Evolutionary conservation across 1,140 invertebrate species (phyloP).

Genomic region (Drosophila burlai): DNA sequence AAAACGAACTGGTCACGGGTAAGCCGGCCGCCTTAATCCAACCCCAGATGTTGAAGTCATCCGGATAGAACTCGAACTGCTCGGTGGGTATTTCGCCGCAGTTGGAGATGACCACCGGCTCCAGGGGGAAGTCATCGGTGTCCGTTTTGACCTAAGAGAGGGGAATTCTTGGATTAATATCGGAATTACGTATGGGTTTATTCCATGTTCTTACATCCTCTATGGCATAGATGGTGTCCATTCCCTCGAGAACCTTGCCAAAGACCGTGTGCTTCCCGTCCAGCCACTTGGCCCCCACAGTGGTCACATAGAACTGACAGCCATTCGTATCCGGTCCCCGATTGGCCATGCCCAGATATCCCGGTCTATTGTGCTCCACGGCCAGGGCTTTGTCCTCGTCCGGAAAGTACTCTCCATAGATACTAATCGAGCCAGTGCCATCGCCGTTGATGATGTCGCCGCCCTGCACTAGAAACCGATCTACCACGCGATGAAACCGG

Average conservation of each 20-base stretch:
- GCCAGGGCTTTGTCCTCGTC: constrained; percentile 95
- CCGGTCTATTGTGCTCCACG: constrained; percentile 94
- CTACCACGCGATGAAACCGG: constrained; percentile 93
- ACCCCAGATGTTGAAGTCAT: constrained; percentile 89
- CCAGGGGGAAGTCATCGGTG: constrained; percentile 89
- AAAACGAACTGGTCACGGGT: constrained; percentile 91
- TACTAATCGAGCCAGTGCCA: constrained; percentile 92
- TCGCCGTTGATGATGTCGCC: constrained; percentile 92
- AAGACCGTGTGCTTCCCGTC: constrained; percentile 97
- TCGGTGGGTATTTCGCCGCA: constrained; percentile 88
- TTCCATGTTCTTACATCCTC: constrained; percentile 86
- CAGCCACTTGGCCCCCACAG: constrained; percentile 94
- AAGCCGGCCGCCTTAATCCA: constrained; percentile 91
- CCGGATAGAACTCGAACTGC: constrained; percentile 88
- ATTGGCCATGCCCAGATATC: constrained; percentile 98
- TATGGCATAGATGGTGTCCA: constrained; percentile 93
- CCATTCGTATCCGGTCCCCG: constrained; percentile 93
- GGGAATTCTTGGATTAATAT: background rate
- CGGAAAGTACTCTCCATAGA: constrained; percentile 96
- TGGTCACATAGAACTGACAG: constrained; percentile 98
- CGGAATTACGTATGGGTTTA: background rate
- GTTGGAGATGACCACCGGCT: constrained; percentile 89
- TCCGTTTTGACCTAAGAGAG: constrained; percentile 89
- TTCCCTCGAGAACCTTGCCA: constrained; percentile 94
- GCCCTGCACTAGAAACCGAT: constrained; percentile 96